These are phyloP conservation scores for Penaeus japonicus DNA, from an alignment of 1,140 invertebrate species.

Conservation along the genomic window DNA sequence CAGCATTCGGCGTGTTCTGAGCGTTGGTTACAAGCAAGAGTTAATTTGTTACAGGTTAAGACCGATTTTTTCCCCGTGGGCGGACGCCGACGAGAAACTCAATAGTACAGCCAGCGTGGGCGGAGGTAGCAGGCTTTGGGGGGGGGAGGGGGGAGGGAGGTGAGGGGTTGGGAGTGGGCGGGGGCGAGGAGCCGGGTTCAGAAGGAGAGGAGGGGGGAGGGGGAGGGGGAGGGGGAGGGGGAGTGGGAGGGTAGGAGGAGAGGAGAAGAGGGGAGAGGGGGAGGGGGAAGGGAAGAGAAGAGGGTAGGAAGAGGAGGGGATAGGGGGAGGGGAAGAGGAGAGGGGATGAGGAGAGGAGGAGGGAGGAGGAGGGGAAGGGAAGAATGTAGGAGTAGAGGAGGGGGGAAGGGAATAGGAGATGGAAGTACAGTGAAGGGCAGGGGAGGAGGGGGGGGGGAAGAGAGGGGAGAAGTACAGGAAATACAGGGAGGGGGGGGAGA, in stretches of 20 bases:
- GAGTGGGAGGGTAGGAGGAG: background rate
- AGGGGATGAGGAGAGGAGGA: background rate
- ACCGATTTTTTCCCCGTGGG: too few relatives aligned
- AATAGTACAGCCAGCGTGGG: too few relatives aligned
- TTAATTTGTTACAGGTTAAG: too few relatives aligned
- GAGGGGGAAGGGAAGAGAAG: background rate
- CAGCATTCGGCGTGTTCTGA: too few relatives aligned
- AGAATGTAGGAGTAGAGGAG: background rate
- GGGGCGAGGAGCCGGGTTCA: background rate
- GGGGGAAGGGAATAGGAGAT: background rate
- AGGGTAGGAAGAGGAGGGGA: background rate
- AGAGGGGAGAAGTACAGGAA: background rate
- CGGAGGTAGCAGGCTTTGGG: too few relatives aligned
- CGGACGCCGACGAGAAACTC: too few relatives aligned
- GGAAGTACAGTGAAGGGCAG: background rate
- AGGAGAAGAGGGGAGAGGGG: background rate
- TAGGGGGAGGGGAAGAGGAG: background rate
- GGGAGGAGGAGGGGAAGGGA: background rate
- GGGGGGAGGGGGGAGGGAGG: constrained; percentile 24
- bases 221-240: too few relatives aligned
- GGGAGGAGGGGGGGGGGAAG: background rate
- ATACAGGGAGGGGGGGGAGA: background rate
- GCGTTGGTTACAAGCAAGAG: too few relatives aligned
- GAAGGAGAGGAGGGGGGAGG: background rate
- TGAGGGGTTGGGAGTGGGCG: background rate